Evolutionary conservation across 2,888 invertebrate species (phyloP), one percentile per base, ranked within the genome.

Genomic region (Archaeoteleia sp.): DNA sequence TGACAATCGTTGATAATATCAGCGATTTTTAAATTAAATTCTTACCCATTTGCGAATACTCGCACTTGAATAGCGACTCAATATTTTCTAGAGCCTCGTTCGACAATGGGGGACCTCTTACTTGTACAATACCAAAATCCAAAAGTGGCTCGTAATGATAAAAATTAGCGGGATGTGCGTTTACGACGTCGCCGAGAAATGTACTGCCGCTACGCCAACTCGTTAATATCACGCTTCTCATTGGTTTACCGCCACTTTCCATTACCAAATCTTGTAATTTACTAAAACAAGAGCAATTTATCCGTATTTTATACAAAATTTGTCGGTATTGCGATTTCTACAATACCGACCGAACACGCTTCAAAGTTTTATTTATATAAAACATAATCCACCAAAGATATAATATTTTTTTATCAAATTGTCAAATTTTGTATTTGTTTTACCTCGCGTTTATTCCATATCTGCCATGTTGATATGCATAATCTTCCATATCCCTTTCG

Each of bases 151-250:
- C 96, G 82, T 95, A 96, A 83, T 95, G 95, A 86, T 95, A 96
- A 86, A 90, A 96, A 83, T 93, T 95, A 20, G 91, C 95, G 10
- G 95, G 95, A 82, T 95, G 90, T 15, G 94, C 89, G 83, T 94
- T 94, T 39, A 95, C 83, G 34, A 95, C 90, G 79, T 95, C 95
- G 49, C 95, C 95, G 46, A 96, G 88, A 83, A 96, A 96, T 25
- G 95, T 95, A 12, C 95, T 95, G 3, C 96, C 96, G 2, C 95
- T 94, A 74, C 96, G 89, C 95, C 95, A 96, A 8, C 94, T 94
- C n/a, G 95, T 94, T 63, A 95, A 86, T 71, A 96, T 91, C 39
- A 95, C 85, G 83, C 91, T 94, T 70, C 92, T 88, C 57, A 94
- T 81, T 2, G 95, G 95, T 57, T 87, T 88, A 8, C 95, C 95